A percentile compares a stretch with the other conserved stretches of the same genome.
These are phyloP conservation scores for Steinernema carpocapsae DNA, from an alignment of 2,888 invertebrate species.

Conservation along the genomic window DNA sequence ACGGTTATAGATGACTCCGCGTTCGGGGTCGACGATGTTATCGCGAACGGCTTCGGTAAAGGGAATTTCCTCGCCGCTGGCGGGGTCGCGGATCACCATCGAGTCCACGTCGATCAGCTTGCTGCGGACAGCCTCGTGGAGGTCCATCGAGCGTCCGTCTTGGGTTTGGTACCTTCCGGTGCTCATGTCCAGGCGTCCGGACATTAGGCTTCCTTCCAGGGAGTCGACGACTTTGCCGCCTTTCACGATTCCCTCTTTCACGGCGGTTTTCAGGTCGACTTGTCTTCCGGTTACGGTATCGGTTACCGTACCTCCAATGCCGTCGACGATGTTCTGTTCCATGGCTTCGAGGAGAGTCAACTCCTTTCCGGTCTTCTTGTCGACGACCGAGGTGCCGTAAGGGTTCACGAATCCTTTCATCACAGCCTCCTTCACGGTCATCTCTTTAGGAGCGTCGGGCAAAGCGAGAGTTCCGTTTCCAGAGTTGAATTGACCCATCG, in stretches of 20 bases:
- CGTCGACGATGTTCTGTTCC: constrained; percentile 70
- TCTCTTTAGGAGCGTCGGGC: constrained; percentile 75
- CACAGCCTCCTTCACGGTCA: constrained; percentile 77
- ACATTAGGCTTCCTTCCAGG: constrained; percentile 47
- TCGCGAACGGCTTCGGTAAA: constrained; percentile 66
- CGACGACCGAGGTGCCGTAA: constrained; percentile 66
- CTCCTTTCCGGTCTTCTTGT: constrained; percentile 60
- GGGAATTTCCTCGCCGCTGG: constrained; percentile 57
- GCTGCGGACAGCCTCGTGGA: constrained; percentile 82
- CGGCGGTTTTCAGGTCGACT: constrained; percentile 70
- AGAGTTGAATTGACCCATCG: constrained; percentile 77
- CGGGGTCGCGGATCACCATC: constrained; percentile 54
- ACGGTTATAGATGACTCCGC: constrained; percentile 70
- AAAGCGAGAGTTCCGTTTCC: constrained; percentile 76
- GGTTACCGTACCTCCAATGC: constrained; percentile 69
- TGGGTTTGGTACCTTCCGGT: constrained; percentile 85
- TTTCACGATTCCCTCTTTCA: constrained; percentile 68
- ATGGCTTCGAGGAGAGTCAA: constrained; percentile 70
- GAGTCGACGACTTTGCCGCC: constrained; percentile 65
- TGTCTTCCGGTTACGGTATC: constrained; percentile 70
- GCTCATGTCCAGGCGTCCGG: constrained; percentile 61
- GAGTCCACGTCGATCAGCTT: constrained; percentile 79
- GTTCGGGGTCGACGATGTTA: constrained; percentile 56
- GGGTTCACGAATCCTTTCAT: constrained; percentile 70
- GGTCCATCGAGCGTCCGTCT: constrained; percentile 78